Evolutionary conservation across 2,888 invertebrate species (phyloP).

Genomic region (Rhingia campestris): DNA sequence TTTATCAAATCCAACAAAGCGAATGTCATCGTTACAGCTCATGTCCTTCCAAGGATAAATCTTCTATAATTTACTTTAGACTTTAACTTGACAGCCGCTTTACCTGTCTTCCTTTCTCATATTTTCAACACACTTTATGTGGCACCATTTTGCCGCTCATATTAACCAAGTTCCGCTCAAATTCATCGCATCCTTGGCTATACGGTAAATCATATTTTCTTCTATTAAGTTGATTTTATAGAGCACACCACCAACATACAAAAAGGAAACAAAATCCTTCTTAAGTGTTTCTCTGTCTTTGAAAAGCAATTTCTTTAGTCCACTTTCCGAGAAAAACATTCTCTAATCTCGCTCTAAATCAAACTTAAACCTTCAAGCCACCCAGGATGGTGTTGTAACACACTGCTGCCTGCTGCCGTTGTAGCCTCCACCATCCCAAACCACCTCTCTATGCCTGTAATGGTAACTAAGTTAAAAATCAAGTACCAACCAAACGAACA

Average conservation of each 20-base stretch:
- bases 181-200: neutral
- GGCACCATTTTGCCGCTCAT: too few species aligned
- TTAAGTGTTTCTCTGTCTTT: constrained; percentile 30
- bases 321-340: neutral
- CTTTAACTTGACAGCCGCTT: too few species aligned
- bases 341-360: constrained; percentile 46
- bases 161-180: neutral
- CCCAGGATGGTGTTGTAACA: constrained; percentile 1
- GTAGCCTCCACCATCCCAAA: too few species aligned
- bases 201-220: constrained; percentile 41
- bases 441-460: constrained; percentile 25
- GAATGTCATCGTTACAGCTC: too few species aligned
- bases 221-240: constrained; percentile 4
- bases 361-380: constrained; percentile 38
- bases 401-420: neutral
- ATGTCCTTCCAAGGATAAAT: too few species aligned
- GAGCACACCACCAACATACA: neutral
- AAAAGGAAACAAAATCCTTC: constrained; percentile 17
- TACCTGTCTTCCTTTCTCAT: too few species aligned
- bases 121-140: neutral
- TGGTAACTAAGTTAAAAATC: constrained; percentile 69
- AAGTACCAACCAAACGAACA: constrained; percentile 60
- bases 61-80: neutral
- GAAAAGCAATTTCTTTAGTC: constrained; percentile 39
- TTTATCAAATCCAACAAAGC: too few species aligned